Conservation (phyloP, 2,888 invertebrate genomes). For the Lissocephala sabroskyi region DNA sequence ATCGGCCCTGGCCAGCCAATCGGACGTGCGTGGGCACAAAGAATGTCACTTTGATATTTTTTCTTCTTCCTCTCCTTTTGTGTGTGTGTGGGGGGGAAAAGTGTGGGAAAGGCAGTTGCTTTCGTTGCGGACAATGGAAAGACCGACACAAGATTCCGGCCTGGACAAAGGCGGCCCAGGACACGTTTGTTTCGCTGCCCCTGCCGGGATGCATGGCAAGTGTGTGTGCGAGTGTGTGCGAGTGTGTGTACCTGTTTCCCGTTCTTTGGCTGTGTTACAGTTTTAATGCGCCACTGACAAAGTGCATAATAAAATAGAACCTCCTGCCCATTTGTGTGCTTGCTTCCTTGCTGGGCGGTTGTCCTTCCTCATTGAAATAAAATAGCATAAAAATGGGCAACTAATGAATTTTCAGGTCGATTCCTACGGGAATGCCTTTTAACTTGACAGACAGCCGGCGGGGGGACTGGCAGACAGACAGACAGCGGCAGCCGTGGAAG, state of each 20-base stretch:
- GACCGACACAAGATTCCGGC: background rate
- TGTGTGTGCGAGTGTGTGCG: background rate
- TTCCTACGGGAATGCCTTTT: conserved; percentile 51
- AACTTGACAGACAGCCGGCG: conserved; percentile 5
- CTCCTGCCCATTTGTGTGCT: background rate
- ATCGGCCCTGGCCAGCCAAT: conserved; percentile 27
- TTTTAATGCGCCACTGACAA: conserved; percentile 52
- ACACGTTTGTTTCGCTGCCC: too few relatives aligned
- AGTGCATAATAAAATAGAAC: conserved; percentile 47
- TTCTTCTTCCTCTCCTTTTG: too few relatives aligned
- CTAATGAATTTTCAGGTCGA: conserved; percentile 58
- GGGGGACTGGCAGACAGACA: background rate
- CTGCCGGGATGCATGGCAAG: too few relatives aligned
- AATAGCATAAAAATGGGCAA: conserved; percentile 46
- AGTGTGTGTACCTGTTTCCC: background rate
- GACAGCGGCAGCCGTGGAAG: conserved; percentile 24
- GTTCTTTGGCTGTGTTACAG: conserved; percentile 35
- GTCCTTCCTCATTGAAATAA: conserved; percentile 24
- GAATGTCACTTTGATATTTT: too few relatives aligned
- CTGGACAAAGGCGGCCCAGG: conserved; percentile 34
- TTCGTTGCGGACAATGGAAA: background rate
- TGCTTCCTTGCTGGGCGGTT: too few relatives aligned
- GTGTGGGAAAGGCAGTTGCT: conserved; percentile 56
- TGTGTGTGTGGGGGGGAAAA: conserved; percentile 32
- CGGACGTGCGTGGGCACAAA: conserved; percentile 32